phyloP scores from a whole-genome alignment of 2,113 vertebrate species.

The Pluvianellus socialis region DNA sequence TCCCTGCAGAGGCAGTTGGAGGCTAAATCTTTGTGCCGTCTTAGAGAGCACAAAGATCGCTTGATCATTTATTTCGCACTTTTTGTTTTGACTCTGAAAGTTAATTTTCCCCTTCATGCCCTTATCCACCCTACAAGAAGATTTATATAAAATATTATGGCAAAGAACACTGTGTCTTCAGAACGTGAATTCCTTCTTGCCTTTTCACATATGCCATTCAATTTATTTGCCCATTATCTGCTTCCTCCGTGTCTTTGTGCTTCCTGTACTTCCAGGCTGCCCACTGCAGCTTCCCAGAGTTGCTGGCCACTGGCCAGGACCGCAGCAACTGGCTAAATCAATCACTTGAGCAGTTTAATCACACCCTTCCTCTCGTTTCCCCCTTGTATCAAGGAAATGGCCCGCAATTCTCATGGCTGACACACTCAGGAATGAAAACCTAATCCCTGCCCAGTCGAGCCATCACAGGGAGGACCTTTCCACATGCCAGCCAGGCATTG shows the following conservation, averaged over 20 bases:
- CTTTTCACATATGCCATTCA: neutral
- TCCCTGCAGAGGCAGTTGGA: neutral
- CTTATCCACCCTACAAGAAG: neutral
- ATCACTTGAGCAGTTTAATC: conserved; percentile 27
- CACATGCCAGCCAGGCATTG: neutral
- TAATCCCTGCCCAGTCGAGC: neutral
- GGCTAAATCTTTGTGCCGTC: neutral
- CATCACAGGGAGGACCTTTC: neutral
- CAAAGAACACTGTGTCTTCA: neutral
- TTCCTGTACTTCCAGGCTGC: neutral
- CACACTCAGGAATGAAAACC: neutral
- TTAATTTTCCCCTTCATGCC: neutral
- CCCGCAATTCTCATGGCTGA: neutral
- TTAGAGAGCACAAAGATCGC: neutral
- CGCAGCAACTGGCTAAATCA: conserved; percentile 3
- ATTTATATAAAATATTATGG: neutral
- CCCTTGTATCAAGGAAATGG: neutral
- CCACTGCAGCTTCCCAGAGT: neutral
- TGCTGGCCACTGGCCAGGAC: neutral
- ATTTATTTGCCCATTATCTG: neutral
- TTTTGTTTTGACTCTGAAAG: neutral
- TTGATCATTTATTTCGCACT: neutral
- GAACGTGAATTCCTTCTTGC: neutral
- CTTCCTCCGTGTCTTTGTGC: neutral
- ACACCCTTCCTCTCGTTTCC: neutral